Percentiles rank a stretch among this genome's conserved stretches.
These are phyloP conservation scores for Brachypteracias leptosomus DNA, from an alignment of 2,113 vertebrate species.

Conservation along the genomic window DNA sequence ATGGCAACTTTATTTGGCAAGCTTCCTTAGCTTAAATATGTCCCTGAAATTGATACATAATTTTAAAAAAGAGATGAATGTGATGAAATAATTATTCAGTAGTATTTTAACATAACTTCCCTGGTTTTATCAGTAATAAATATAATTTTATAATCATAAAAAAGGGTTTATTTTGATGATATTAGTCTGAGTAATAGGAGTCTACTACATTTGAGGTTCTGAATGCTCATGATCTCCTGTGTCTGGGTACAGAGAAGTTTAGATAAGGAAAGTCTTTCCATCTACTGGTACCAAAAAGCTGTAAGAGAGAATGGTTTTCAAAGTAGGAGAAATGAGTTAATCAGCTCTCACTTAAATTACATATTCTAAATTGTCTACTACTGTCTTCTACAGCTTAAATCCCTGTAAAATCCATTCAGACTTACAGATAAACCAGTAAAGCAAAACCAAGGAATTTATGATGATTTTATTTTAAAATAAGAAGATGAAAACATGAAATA, in stretches of 20 bases:
- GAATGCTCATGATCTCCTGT: not conserved
- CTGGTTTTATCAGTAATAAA: not conserved
- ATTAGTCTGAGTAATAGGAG: not conserved
- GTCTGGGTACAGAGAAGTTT: not conserved
- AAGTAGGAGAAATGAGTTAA: not conserved
- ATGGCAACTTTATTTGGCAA: not conserved
- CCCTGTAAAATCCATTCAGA: not conserved
- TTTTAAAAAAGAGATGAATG: not conserved
- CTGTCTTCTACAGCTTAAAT: not conserved
- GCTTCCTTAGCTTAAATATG: not conserved
- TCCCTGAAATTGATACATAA: not conserved
- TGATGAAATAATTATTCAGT: not conserved
- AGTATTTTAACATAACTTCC: not conserved
- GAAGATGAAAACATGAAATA: not conserved
- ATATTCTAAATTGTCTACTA: not conserved
- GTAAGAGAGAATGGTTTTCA: not conserved
- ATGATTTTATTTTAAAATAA: not conserved
- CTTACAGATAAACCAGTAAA: not conserved
- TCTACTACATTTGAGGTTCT: accelerated
- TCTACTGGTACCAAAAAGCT: not conserved
- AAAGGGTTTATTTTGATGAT: not conserved
- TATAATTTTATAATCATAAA: not conserved
- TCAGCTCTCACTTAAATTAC: not conserved
- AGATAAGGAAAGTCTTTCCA: not conserved
- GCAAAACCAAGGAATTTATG: not conserved